Evolutionary conservation across 2,113 vertebrate genomes (phyloP), one percentile per base, ranked within the genome.

Genomic region (Sinocyclocheilus maitianheensis): DNA sequence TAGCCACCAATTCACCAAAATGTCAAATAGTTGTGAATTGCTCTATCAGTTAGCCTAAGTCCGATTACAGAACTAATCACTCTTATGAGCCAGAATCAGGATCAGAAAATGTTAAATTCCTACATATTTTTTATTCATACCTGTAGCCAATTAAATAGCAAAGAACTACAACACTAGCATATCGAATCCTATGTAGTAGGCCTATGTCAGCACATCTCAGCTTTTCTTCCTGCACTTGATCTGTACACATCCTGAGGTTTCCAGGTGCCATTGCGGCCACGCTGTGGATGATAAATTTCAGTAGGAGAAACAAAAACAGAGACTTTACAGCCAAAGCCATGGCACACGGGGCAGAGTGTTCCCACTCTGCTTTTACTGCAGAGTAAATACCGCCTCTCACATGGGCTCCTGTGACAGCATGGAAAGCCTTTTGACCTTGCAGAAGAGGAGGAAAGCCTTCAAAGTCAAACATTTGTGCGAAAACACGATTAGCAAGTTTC

Each of bases 361-460:
- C 91, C 92, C 90, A 91, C 91, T 94, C 90, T 81, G 89, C 92
- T 94, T 94, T 95, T 94, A 94, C 93, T 94, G 93, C 92, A 91
- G 90, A 91, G 91, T 94, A 95, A 94, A 95, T 91, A 94, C 89
- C 88, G 77, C 87, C 90, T 92, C 91, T 94, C 93, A 94, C 90
- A 92, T 90, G 88, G 91, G 89, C 88, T 93, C 93, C 92, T 93
- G 92, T 94, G 94, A 93, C 92, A 87, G 92, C 91, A 94, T 93
- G 93, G 93, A 95, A 94, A 93, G 89, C 88, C 88, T 85, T 88
- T 86, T 84, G 92, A 92, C 88, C 91, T 86, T 63, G 83, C 43
- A 62, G 34, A 82, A 30, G 48, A 81, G 87, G 69, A 87, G 90
- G 86, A 81, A 82, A 74, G 20, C 78, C 16, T 86, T 80, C 58